A percentile compares a stretch with the other conserved stretches of the same genome.
Evolutionary conservation across 2,888 invertebrate species (phyloP).

Genomic region (Parasteatoda lunata): DNA sequence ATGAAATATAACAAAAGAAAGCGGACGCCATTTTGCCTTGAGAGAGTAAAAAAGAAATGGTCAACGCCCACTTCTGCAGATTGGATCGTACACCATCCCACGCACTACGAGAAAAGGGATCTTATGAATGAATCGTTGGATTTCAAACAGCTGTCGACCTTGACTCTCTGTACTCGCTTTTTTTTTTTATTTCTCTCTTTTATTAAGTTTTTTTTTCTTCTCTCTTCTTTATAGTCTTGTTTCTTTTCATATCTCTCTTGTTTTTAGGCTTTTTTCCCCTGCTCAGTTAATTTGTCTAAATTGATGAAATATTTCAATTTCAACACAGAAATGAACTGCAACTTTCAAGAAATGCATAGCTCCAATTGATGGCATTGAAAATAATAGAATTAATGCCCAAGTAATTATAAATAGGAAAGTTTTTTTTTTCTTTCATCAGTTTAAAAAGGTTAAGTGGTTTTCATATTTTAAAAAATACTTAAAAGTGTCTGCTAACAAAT

Average conservation of each 20-base stretch:
- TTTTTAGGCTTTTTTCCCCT: neutral
- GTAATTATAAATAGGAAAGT: too few species aligned
- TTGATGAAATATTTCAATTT: neutral
- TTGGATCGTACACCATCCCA: slow-evolving; percentile 25
- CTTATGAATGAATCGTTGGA: slow-evolving; percentile 61
- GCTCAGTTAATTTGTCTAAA: neutral
- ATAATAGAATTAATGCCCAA: too few species aligned
- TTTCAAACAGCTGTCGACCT: slow-evolving; percentile 64
- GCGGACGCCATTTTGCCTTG: slow-evolving; percentile 9
- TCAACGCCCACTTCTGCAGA: slow-evolving; percentile 8
- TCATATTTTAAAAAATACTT: too few species aligned
- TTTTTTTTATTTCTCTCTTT: slow-evolving; percentile 6
- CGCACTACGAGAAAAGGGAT: slow-evolving; percentile 46
- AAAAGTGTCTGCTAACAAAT: too few species aligned
- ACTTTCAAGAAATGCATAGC: too few species aligned
- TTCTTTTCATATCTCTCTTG: slow-evolving; percentile 1
- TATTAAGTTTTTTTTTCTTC: neutral
- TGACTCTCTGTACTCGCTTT: slow-evolving; percentile 31
- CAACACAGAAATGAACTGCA: neutral
- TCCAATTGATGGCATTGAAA: too few species aligned
- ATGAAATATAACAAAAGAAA: neutral
- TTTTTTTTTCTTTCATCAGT: too few species aligned
- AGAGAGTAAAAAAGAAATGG: neutral
- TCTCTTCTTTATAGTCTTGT: slow-evolving; percentile 6
- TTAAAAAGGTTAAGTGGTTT: too few species aligned